phyloP scores from a whole-genome alignment of 2,888 invertebrate species.

The Tyria jacobaeae region DNA sequence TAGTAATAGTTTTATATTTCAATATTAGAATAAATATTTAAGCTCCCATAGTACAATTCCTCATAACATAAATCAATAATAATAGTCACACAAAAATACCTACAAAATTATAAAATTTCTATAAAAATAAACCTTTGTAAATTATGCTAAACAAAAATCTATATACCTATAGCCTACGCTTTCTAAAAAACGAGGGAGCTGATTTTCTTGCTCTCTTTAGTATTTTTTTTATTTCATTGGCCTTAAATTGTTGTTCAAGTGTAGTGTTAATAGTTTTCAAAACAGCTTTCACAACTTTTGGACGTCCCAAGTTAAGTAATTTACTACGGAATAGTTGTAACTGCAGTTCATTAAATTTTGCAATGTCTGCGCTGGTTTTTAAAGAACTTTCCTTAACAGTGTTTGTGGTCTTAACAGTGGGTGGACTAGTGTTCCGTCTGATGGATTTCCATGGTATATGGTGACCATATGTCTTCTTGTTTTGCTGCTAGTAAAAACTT shows the following conservation, averaged over 20 bases:
- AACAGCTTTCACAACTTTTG: slow-evolving; percentile 6
- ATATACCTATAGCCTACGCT: not conserved
- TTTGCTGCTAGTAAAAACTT: slow-evolving; percentile 31
- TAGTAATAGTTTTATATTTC: too few species aligned
- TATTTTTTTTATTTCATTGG: slow-evolving; percentile 5
- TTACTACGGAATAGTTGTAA: slow-evolving; percentile 61
- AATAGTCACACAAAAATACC: not conserved
- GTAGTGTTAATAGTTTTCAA: not conserved
- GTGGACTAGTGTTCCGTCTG: slow-evolving; percentile 28
- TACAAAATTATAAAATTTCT: not conserved
- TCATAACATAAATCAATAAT: not conserved
- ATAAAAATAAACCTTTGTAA: not conserved
- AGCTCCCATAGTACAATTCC: not conserved
- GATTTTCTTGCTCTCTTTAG: slow-evolving; percentile 13
- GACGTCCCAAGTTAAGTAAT: not conserved
- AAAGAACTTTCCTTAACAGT: not conserved
- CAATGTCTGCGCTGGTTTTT: not conserved
- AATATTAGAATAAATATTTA: not conserved
- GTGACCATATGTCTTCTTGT: slow-evolving; percentile 59
- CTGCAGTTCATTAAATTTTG: slow-evolving; percentile 55
- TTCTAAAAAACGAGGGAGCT: not conserved
- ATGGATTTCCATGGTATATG: slow-evolving; percentile 68
- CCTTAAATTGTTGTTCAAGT: not conserved
- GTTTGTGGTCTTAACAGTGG: slow-evolving; percentile 2
- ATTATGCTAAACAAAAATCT: not conserved